These are phyloP conservation scores for Gopherus evgoodei DNA, from an alignment of 2,113 vertebrate species.

Conservation along the genomic window DNA sequence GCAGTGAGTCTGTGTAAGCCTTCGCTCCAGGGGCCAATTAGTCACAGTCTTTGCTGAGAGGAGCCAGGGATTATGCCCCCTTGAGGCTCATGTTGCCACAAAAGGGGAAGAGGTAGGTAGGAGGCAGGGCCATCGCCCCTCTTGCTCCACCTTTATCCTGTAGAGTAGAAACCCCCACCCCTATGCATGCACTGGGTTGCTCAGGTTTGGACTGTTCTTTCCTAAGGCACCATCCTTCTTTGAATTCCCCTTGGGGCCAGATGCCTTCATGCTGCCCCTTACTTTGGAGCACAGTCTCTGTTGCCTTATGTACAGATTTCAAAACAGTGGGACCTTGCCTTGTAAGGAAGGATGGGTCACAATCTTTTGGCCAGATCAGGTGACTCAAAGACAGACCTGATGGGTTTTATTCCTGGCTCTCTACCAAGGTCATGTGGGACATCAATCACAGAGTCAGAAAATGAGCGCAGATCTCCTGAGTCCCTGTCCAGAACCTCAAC, in stretches of 20 bases:
- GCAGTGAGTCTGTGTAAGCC: too few species aligned
- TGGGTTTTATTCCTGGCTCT: background rate
- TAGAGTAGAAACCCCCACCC: too few species aligned
- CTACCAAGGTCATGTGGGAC: background rate
- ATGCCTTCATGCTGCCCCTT: fast-evolving
- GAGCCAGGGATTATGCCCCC: too few species aligned
- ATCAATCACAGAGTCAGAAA: background rate
- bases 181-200: too few species aligned
- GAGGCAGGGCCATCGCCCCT: too few species aligned
- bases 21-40: too few species aligned
- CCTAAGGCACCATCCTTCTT: too few species aligned
- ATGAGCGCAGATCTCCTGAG: background rate
- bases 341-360: background rate
- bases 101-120: too few species aligned
- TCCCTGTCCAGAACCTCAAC: background rate
- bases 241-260: background rate
- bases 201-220: too few species aligned
- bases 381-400: background rate
- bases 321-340: background rate
- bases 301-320: background rate
- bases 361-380: background rate
- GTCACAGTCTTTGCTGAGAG: too few species aligned
- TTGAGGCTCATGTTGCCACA: too few species aligned
- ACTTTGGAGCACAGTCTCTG: fast-evolving
- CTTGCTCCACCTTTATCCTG: too few species aligned